Evolutionary conservation across 2,113 vertebrate species (phyloP).

Genomic region (Proterorhinus semilunaris): DNA sequence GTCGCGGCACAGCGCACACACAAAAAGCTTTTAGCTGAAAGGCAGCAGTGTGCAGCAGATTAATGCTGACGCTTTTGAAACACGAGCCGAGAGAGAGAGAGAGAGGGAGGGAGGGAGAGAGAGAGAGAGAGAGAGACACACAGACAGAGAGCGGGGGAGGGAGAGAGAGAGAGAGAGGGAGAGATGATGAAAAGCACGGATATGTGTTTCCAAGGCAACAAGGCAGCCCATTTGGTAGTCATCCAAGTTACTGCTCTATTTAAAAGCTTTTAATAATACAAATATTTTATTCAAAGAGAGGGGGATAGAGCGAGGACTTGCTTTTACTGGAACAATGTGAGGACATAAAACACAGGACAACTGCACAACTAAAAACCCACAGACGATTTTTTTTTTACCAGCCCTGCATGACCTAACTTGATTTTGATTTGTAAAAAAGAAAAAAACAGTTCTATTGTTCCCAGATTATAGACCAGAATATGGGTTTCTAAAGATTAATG

Average conservation of each 20-base stretch:
- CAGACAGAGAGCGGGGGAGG: neutral
- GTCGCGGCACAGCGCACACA: constrained; percentile 51
- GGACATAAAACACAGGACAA: constrained; percentile 17
- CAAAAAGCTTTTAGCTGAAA: constrained; percentile 99
- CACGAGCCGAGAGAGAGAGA: constrained; percentile 72
- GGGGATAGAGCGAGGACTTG: constrained; percentile 28
- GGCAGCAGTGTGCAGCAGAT: constrained; percentile 83
- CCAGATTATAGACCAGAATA: too few species aligned
- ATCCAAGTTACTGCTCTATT: constrained; percentile 64
- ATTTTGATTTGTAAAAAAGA: too few species aligned
- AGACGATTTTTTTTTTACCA: too few species aligned
- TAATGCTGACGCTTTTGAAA: constrained; percentile 88
- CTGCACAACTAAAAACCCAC: constrained; percentile 6
- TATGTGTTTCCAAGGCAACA: constrained; percentile 72
- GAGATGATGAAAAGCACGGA: constrained; percentile 18
- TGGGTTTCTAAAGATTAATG: too few species aligned
- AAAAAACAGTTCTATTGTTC: neutral
- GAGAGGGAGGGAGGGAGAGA: neutral
- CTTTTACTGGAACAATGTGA: constrained; percentile 36
- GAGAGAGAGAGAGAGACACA: neutral
- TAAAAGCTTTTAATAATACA: constrained; percentile 82
- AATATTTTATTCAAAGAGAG: constrained; percentile 40
- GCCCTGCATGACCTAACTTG: too few species aligned
- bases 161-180: constrained; percentile 6
- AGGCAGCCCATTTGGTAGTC: constrained; percentile 50